Base-by-base conservation (phyloP, 2,888 invertebrate genomes). In the Hirtodrosophila cameraria region DNA sequence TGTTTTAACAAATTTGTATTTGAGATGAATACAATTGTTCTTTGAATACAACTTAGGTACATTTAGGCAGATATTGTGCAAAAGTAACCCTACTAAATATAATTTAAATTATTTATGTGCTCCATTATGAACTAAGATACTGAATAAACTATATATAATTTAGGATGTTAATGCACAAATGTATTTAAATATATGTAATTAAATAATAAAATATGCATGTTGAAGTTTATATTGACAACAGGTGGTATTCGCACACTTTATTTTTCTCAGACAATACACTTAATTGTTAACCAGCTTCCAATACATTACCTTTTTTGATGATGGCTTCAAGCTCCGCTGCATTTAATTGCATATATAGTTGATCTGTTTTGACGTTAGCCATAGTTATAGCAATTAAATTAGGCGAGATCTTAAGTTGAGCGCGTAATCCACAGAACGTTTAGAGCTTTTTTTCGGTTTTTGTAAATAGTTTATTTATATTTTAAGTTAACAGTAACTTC, bases 291-390 rank as follows among this genome's bases (percentile, higher is more conserved):
- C 1, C 6, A 7, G 8, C 1, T 23, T 23, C 9, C 9, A 7
- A 23, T 45, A 43, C 60, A 75, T 76, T 67, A 90, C 90, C 90
- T 90, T 90, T 90, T 86, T 90, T 90, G 43, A 85, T 89, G 64
- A 90, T 90, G 20, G 90, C 90, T 48, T 89, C 80, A 43, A 90
- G 63, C 55, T 90, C 90, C 46, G 90, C 88, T 72, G 88, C 86
- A 76, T 89, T 90, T 52, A 90, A 70, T 61, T 88, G 90, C 90
- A 90, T 88, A 52, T 85, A 89, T 23, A 90, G 82, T 49, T 88
- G 82, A 53, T 89, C 88, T 43, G 78, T 31, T 39, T 68, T 64
- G 57, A 57, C 16, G 39, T 30, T 36, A 27, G 77, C 73, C 84
- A 88, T 82, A 23, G 30, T 74, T 42, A 9, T 11, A 12, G 20